Evolutionary conservation across 2,797 vertebrate species (phyloP), one percentile per base, ranked within the genome.

Genomic region (Neosilurus mollespiculum): DNA sequence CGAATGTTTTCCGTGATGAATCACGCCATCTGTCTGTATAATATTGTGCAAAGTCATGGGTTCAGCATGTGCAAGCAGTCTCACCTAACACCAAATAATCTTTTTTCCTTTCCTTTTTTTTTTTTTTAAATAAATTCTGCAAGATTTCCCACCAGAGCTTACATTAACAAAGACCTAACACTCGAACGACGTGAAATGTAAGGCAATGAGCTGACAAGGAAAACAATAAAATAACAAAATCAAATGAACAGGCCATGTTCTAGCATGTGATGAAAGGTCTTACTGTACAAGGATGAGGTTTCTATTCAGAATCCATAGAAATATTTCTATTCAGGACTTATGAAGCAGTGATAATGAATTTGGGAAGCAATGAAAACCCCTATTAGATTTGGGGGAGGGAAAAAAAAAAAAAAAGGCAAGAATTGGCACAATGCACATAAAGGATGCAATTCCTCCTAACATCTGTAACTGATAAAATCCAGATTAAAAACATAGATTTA

Each of bases 41-140:
- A 93, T 91, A 93, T 93, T 95, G 95, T 95, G 94, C 94, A 95
- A 95, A 93, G 87, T 81, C 90, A 91, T 86, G 89, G 87, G 90
- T 93, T 93, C 87, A 90, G 91, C 92, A 92, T 93, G 94, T 94
- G 95, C 93, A 93, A 94, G 94, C 91, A 90, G 91, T 89, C 90
- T 87, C 81, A 91, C 88, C 88, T 83, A 91, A 88, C 69, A 85
- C 87, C 86, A 82, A 89, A 85, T 79, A 69, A 88, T 80, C 22
- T 84, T 12, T 59, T 84, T 56, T 16, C 11, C 30, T 43, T 43
- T 43, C 43, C 1, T 43, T 43, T 43, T 5, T 43, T 43, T 43
- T 5, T 43, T 43, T 43, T 43, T 30, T 30, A 30, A 30, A 30
- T 14, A 87, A 77, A 87, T 90, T 91, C 93, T 91, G 91, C 90